These are phyloP conservation scores for Hippopotamus amphibius DNA, from an alignment of 2,113 vertebrate genomes.

Conservation along the genomic window DNA sequence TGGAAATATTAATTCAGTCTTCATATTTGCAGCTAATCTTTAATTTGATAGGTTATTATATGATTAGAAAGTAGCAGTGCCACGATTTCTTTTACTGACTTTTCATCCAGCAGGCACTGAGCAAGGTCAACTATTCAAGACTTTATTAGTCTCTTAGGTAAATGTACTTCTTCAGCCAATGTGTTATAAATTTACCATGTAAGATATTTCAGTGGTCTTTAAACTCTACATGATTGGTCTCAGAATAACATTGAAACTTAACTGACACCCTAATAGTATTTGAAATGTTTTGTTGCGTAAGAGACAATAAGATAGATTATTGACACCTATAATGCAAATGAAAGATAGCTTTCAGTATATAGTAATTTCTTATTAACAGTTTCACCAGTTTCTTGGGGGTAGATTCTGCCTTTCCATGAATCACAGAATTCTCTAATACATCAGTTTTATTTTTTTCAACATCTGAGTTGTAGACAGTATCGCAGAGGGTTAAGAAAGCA, in stretches of 20 bases:
- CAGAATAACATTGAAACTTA: not conserved
- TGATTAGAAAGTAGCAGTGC: not conserved
- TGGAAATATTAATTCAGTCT: not conserved
- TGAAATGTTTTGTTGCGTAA: not conserved
- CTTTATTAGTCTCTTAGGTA: not conserved
- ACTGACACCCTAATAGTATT: not conserved
- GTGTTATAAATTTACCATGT: not conserved
- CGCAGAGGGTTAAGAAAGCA: not conserved
- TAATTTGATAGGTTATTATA: not conserved
- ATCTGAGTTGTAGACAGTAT: not conserved
- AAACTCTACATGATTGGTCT: not conserved
- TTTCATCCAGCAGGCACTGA: not conserved
- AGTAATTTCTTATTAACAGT: not conserved
- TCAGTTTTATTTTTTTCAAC: not conserved
- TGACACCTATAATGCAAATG: not conserved
- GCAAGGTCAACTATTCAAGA: not conserved
- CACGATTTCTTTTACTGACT: not conserved
- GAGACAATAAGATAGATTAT: not conserved
- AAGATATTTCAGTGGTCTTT: not conserved
- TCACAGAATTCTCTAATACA: not conserved
- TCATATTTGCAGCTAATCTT: not conserved
- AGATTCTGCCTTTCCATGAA: not conserved
- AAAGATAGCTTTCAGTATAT: not conserved
- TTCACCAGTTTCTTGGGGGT: not conserved
- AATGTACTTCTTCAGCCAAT: not conserved